Evolutionary conservation across 2,888 invertebrate species (phyloP), one percentile per base, ranked within the genome.

Genomic region (Sthenelais limicola): DNA sequence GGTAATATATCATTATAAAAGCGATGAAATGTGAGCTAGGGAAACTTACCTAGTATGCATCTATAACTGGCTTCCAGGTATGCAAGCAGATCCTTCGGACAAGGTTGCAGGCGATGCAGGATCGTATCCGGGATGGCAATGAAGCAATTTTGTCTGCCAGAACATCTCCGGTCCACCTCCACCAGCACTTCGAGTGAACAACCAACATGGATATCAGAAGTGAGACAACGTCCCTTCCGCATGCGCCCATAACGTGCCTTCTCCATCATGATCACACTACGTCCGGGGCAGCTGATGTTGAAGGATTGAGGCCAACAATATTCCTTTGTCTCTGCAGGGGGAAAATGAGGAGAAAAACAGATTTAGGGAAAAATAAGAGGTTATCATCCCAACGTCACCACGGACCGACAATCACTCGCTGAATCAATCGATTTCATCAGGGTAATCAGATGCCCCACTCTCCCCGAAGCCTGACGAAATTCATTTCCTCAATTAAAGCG

Each of bases 241-340:
- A 77, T 78, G 33, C 78, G 74, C 7, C 78, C 78, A 58, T 78
- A 78, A 15, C 68, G 68, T 7, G 77, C 77, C 15, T 69, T 26
- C 72, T 43, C 58, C 77, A 78, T 73, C 33, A 78, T 56, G 28
- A 78, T 74, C 24, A 71, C 73, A 28, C 72, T 72, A 5, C 30
- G 49, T 28, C 69, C 75, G 5, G 68, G 24, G 62, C 78, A 78
- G 18, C 68, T 71, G 18, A 71, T 72, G 66, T 78, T 77, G 71
- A 78, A 78, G 4, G 68, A 35, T 30, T 73, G 58, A 4, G 78
- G 78, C 51, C 78, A 78, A 48, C 78, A 78, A 56, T 78, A 77
- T 48, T 78, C 76, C 24, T 71, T 72, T 5, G 58, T 7, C 26
- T 72, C 76, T 76, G 71, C n/a, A 28, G 26, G 21, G n/a, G n/a